These are phyloP conservation scores for Cryptomyrus ogoouensis DNA, from an alignment of 2,113 vertebrate species.

Conservation along the genomic window DNA sequence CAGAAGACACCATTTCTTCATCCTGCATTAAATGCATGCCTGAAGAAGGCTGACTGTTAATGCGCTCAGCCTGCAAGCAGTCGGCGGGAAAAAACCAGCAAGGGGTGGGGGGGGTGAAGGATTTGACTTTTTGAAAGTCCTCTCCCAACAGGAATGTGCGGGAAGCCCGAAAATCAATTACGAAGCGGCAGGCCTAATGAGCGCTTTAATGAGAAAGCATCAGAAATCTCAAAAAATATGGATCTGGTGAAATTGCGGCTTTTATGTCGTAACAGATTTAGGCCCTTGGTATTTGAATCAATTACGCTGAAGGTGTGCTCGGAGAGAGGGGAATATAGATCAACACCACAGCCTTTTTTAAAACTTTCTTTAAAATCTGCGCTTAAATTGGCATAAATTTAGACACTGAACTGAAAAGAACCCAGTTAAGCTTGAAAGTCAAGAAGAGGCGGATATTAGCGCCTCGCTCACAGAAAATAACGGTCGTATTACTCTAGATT, in stretches of 20 bases:
- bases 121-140: conserved; percentile 2
- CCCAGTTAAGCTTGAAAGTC: conserved; percentile 2
- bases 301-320: conserved; percentile 11
- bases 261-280: background rate
- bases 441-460: background rate
- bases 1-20: background rate
- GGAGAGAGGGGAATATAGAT: background rate
- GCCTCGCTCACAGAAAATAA: conserved; percentile 3
- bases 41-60: background rate
- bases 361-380: background rate
- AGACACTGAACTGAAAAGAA: background rate
- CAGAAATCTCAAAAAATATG: conserved; percentile 12
- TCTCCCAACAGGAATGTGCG: background rate
- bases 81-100: background rate
- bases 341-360: background rate
- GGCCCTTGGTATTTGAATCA: conserved; percentile 17
- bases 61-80: background rate
- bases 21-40: background rate
- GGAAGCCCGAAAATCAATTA: conserved; percentile 22
- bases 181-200: background rate
- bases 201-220: conserved; percentile 5
- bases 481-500: background rate
- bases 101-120: background rate
- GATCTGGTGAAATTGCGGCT: conserved; percentile 9
- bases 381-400: conserved; percentile 10